Percentiles rank a stretch among this genome's conserved stretches.
Evolutionary conservation across 2,888 invertebrate genomes (phyloP).

Genomic region (Nemapogon koenigi): DNA sequence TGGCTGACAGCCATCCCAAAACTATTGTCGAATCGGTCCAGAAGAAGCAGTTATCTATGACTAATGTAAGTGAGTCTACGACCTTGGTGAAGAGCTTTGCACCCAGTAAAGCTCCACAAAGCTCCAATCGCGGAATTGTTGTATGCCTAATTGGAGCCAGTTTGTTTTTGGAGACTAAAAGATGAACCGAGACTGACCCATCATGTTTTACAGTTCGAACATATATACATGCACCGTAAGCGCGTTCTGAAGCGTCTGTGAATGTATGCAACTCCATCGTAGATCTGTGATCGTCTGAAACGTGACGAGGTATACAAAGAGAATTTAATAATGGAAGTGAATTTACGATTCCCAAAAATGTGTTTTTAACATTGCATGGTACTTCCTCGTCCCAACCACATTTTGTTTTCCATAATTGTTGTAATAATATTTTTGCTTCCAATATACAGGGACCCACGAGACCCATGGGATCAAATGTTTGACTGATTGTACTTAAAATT

Average conservation of each 20-base stretch:
- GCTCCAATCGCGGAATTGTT: slow-evolving; percentile 13
- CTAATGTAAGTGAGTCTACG: not conserved
- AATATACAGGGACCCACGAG: slow-evolving; percentile 10
- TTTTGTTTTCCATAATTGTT: slow-evolving; percentile 12
- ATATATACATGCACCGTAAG: slow-evolving; percentile 14
- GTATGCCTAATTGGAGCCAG: slow-evolving; percentile 14
- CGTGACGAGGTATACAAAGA: slow-evolving; percentile 8
- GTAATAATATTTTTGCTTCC: slow-evolving; percentile 9
- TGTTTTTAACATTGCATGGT: slow-evolving; percentile 2
- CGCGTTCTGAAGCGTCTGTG: slow-evolving; percentile 11
- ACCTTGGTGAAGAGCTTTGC: slow-evolving; percentile 9
- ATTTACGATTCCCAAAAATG: slow-evolving; percentile 6
- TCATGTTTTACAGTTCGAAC: slow-evolving; percentile 2
- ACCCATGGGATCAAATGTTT: slow-evolving; percentile 12
- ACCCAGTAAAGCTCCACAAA: slow-evolving; percentile 4
- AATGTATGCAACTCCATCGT: slow-evolving; percentile 11
- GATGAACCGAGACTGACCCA: slow-evolving; percentile 3
- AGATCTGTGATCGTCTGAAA: not conserved
- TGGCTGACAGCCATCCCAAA: slow-evolving; percentile 11
- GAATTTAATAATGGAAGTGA: slow-evolving; percentile 9
- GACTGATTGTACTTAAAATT: slow-evolving; percentile 2
- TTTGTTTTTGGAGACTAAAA: slow-evolving; percentile 11
- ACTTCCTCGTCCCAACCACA: slow-evolving; percentile 13
- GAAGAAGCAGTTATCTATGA: not conserved
- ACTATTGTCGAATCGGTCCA: slow-evolving; percentile 17